Evolutionary conservation across 2,797 vertebrate species (phyloP).

Genomic region (Anguilla anguilla): DNA sequence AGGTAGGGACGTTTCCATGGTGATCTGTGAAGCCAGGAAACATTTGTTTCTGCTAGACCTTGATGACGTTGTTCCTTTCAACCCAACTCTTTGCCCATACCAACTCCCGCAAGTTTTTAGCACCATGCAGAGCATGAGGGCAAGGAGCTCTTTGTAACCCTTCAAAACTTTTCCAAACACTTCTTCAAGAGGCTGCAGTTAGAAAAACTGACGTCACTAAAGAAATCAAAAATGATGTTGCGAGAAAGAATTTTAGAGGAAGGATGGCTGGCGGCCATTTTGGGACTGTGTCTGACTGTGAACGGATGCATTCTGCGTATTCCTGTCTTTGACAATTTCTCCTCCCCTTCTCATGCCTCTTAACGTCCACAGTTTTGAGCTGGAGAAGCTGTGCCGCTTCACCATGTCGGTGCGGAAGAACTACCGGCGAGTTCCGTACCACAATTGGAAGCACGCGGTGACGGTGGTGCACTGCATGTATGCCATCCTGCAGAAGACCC

Average conservation of each 20-base stretch:
- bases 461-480: slow-evolving; percentile 98
- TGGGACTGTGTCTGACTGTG: background rate
- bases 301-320: background rate
- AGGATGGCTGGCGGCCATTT: background rate
- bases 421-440: slow-evolving; percentile 95
- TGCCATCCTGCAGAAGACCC: slow-evolving; percentile 87
- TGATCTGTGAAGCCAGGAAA: slow-evolving; percentile 1
- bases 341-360: background rate
- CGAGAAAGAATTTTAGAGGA: background rate
- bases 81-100: background rate
- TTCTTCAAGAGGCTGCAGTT: background rate
- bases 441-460: slow-evolving; percentile 99
- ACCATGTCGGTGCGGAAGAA: slow-evolving; percentile 99
- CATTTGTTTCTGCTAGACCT: background rate
- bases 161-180: background rate
- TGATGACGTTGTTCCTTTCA: background rate
- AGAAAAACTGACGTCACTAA: background rate
- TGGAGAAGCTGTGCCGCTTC: slow-evolving; percentile 95
- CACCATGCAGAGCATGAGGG: background rate
- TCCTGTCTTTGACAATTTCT: background rate
- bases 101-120: background rate
- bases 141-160: background rate
- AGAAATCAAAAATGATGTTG: background rate
- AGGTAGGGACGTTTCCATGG: slow-evolving; percentile 71
- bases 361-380: slow-evolving; percentile 84